A percentile compares a stretch with the other conserved stretches of the same genome.
Evolutionary conservation across 2,797 vertebrate genomes (phyloP).

Genomic region (Enteromius treurensis): DNA sequence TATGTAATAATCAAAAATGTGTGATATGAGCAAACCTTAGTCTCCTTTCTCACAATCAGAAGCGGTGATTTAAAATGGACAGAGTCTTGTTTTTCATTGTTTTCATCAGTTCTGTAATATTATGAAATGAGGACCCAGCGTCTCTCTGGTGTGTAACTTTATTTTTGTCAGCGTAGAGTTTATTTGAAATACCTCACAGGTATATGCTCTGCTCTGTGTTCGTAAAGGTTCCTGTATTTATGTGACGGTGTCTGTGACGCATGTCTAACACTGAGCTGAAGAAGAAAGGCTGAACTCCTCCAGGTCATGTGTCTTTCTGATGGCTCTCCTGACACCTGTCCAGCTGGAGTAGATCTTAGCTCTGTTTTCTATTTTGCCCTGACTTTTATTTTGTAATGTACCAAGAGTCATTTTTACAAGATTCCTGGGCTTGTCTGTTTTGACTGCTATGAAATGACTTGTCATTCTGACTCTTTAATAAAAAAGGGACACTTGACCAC

Average conservation of each 20-base stretch:
- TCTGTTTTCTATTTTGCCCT: conserved; percentile 63
- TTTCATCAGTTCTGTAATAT: neutral
- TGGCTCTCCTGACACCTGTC: conserved; percentile 67
- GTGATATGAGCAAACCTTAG: conserved; percentile 19
- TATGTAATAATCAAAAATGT: neutral
- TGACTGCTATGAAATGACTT: conserved; percentile 82
- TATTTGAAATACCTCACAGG: conserved; percentile 28
- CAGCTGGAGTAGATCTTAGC: conserved; percentile 60
- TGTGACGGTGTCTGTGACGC: conserved; percentile 34
- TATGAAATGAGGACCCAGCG: conserved; percentile 12
- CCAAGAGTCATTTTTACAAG: conserved; percentile 78
- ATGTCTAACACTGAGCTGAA: conserved; percentile 72
- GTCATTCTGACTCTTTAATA: conserved; percentile 80
- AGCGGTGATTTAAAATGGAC: neutral
- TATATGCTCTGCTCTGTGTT: conserved; percentile 25
- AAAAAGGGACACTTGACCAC: conserved; percentile 67
- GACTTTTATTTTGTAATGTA: conserved; percentile 77
- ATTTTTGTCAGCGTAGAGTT: neutral
- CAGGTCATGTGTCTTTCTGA: conserved; percentile 73
- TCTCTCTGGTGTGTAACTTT: neutral
- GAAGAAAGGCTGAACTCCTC: conserved; percentile 74
- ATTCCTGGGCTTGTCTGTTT: conserved; percentile 77
- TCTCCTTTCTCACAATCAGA: neutral
- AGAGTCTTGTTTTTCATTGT: neutral
- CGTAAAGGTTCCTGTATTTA: conserved; percentile 24